These are phyloP conservation scores for Brienomyrus longianalis DNA, from an alignment of 2,113 vertebrate genomes.

Conservation along the genomic window DNA sequence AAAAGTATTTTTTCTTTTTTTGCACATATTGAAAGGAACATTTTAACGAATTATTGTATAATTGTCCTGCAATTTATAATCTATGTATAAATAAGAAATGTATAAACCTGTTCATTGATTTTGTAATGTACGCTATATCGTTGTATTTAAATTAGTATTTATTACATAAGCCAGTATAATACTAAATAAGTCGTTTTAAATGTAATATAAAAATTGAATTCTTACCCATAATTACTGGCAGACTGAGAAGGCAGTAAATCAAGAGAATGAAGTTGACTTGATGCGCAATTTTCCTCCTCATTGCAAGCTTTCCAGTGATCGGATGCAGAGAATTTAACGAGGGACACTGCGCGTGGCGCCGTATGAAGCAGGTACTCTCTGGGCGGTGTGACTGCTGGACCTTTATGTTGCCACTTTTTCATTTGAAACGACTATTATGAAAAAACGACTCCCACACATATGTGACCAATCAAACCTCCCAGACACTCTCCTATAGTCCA, in stretches of 20 bases:
- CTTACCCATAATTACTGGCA: slow-evolving; percentile 10
- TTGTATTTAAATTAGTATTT: not conserved
- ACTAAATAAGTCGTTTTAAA: not conserved
- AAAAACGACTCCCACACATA: slow-evolving; percentile 18
- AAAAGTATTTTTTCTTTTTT: not conserved
- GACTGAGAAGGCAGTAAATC: not conserved
- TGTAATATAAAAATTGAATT: not conserved
- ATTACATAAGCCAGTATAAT: not conserved
- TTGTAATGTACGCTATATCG: not conserved
- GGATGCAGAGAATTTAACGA: not conserved
- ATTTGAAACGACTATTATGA: not conserved
- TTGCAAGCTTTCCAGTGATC: not conserved
- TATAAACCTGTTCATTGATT: not conserved
- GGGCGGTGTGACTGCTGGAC: not conserved
- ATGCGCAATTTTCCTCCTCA: not conserved
- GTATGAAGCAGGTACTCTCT: not conserved
- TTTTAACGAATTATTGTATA: not conserved
- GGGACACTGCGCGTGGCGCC: not conserved
- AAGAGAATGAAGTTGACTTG: not conserved
- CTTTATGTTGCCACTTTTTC: not conserved
- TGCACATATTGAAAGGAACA: not conserved
- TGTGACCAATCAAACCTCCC: slow-evolving; percentile 44
- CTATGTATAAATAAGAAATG: not conserved
- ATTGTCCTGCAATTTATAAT: not conserved
- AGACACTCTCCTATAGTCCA: slow-evolving; percentile 8